Base-by-base conservation (phyloP, 2,113 vertebrate genomes). In the Ceuthmochares aereus region DNA sequence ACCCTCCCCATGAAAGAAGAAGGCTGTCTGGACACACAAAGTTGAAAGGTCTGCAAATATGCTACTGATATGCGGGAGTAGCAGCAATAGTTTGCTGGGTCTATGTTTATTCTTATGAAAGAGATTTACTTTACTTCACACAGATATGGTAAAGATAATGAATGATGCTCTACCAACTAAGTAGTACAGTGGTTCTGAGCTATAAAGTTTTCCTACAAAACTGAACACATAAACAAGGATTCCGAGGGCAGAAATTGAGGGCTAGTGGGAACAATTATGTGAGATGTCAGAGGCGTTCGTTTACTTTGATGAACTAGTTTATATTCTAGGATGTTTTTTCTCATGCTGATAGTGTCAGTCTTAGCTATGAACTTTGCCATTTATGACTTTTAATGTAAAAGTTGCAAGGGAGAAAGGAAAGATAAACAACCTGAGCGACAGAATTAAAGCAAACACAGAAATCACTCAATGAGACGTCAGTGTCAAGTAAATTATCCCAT, bases 371-470 rank as follows among this genome's bases (percentile, higher is more conserved):
- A 83, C 80, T 91, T 90, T 78, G 78, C 75, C 83, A 34, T 47
- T 81, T 73, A 83, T 87, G 88, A 96, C 90, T 88, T 94, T 78
- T 89, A 72, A 56, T 56, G 54, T 81, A 60, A 12, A 83, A 86
- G 72, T 51, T 85, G 59, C 40, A 45, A 60, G 52, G 69, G 58
- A 87, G 73, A 74, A 84, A 95, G 67, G 26, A 77, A 92, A 88
- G 84, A 96, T 69, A 92, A 96, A 96, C 93, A 95, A 91, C 72
- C 69, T 42, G 29, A 69, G 91, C 70, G 54, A 56, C 63, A 91
- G 73, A 94, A 89, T 92, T 92, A 96, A 95, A 93, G 66, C 78
- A 93, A 96, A 81, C n/a, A 19, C 43, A 85, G 77, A 70, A 72
- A 59, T 84, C 67, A 93, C 89, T 76, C 90, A 87, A 66, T 91